Evolutionary conservation across 2,797 vertebrate genomes (phyloP).

Genomic region (Morus bassanus): DNA sequence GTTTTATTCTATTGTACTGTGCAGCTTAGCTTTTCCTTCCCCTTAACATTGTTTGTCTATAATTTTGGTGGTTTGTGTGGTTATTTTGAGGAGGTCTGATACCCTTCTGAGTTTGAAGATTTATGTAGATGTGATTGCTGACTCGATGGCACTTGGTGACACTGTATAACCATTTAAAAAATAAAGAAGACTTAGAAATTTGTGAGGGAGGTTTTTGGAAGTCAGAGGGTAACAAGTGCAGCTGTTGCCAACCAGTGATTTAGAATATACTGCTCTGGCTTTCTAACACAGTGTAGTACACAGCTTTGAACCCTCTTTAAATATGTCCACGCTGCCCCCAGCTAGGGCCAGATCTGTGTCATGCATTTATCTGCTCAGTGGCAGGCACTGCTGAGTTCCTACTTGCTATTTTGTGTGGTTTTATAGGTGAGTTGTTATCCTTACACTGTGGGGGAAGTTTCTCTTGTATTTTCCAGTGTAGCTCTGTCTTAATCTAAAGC

Average conservation of each 20-base stretch:
- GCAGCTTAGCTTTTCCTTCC: neutral
- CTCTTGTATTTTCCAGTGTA: neutral
- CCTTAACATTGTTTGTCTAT: rapidly evolving
- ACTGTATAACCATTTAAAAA: neutral
- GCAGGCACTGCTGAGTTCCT: neutral
- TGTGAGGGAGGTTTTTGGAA: neutral
- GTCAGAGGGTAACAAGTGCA: neutral
- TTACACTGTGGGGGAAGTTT: neutral
- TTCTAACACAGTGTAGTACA: neutral
- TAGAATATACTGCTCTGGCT: neutral
- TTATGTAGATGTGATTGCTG: neutral
- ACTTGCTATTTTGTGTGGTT: neutral
- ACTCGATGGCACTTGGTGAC: neutral
- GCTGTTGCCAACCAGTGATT: neutral
- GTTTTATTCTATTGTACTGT: neutral
- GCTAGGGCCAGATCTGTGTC: neutral
- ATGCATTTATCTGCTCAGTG: neutral
- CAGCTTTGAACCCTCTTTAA: neutral
- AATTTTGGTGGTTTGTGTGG: rapidly evolving
- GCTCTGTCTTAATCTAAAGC: neutral
- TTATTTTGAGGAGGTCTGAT: neutral
- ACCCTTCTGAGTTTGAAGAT: neutral
- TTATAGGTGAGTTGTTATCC: neutral
- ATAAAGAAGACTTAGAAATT: neutral
- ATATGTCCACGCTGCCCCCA: neutral